phyloP scores from a whole-genome alignment of 2,888 invertebrate genomes.

The Neoascia interrupta region DNA sequence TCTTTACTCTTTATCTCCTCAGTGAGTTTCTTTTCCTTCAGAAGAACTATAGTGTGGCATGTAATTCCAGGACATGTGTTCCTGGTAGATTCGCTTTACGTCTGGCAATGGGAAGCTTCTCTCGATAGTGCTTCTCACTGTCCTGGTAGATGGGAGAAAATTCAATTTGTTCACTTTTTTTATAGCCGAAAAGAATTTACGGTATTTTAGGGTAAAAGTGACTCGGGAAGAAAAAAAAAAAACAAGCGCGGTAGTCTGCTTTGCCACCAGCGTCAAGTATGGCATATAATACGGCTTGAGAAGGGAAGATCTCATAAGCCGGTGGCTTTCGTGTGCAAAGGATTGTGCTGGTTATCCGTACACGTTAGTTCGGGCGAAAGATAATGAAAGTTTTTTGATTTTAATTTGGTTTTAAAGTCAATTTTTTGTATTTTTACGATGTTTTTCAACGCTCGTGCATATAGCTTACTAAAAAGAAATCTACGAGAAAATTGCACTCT shows the following conservation, averaged over 20 bases:
- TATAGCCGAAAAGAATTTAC: conserved; percentile 62
- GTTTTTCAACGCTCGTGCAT: too few species aligned
- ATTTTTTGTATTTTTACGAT: too few species aligned
- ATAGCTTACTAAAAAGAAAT: too few species aligned
- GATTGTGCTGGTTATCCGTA: too few species aligned
- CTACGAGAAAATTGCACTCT: too few species aligned
- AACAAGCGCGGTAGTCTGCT: conserved; percentile 30
- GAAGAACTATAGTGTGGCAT: conserved; percentile 22
- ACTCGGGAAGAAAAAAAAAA: conserved; percentile 28
- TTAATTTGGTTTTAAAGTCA: too few species aligned
- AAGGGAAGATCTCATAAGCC: conserved; percentile 41
- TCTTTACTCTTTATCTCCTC: conserved; percentile 15
- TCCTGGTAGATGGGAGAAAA: conserved; percentile 33
- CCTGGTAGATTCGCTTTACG: too few species aligned
- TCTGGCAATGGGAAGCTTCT: conserved; percentile 24
- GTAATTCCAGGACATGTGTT: conserved; percentile 64
- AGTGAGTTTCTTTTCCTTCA: conserved; percentile 4
- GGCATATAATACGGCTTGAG: conserved; percentile 15
- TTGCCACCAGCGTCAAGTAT: conserved; percentile 21
- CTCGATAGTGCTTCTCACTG: conserved; percentile 4
- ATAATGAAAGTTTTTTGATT: too few species aligned
- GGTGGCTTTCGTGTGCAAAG: conserved; percentile 11
- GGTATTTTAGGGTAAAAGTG: conserved; percentile 48
- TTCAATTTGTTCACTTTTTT: conserved; percentile 68
- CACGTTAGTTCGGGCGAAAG: too few species aligned